Conservation (phyloP, 2,888 invertebrate species). For the Cryptocephalus primarius region DNA sequence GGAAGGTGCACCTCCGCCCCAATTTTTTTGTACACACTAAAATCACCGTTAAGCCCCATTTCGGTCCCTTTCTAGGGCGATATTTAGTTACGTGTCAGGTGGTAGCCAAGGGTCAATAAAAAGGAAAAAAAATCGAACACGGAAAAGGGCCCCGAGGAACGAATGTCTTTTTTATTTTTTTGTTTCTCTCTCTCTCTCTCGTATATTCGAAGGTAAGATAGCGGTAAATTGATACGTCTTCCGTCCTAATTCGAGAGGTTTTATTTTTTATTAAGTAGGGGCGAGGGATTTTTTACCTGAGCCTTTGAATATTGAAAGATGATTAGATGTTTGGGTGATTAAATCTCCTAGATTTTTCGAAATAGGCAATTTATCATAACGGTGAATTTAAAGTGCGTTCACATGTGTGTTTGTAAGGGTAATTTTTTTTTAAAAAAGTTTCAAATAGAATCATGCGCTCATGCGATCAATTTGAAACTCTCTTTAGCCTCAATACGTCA, state of each 20-base stretch:
- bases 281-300: no score
- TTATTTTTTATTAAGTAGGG: no score
- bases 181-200: neutral
- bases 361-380: no score
- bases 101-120: conserved; percentile 8
- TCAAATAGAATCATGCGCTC: no score
- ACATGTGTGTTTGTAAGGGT: no score
- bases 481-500: no score
- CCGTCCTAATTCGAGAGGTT: conserved; percentile 5
- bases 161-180: conserved; percentile 1
- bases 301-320: no score
- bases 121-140: conserved; percentile 11
- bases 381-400: no score
- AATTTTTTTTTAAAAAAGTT: no score
- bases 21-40: conserved; percentile 9
- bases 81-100: conserved; percentile 19
- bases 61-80: conserved; percentile 9
- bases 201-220: conserved; percentile 2
- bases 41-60: conserved; percentile 6
- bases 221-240: conserved; percentile 16
- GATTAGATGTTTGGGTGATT: no score
- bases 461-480: no score
- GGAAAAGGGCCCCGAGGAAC: conserved; percentile 2
- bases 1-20: conserved; percentile 4
- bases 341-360: no score